Evolutionary conservation across 1,140 invertebrate genomes (phyloP).

Genomic region (Mercenaria mercenaria): DNA sequence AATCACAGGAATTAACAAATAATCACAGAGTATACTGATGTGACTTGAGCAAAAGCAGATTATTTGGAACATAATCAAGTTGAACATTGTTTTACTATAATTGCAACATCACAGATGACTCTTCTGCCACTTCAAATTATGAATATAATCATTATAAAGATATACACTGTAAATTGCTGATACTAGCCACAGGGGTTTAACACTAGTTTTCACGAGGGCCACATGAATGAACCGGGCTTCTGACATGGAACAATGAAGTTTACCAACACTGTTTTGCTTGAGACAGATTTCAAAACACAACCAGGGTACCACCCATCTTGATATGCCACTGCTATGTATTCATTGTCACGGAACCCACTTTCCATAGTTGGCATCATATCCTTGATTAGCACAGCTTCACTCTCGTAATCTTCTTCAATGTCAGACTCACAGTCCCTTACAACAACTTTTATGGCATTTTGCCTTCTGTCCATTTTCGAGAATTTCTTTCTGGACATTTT

Average conservation of each 20-base stretch:
- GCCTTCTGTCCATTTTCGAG: background rate
- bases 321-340: constrained; percentile 42
- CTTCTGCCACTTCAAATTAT: no score
- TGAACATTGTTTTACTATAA: no score
- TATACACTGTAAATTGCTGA: no score
- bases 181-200: no score
- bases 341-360: background rate
- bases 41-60: no score
- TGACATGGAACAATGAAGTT: constrained; percentile 3
- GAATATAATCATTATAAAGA: no score
- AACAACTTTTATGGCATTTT: background rate
- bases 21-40: no score
- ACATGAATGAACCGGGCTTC: constrained; percentile 3
- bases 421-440: background rate
- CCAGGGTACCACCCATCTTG: constrained; percentile 42
- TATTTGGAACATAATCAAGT: no score
- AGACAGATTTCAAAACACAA: background rate
- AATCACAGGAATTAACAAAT: no score
- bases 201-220: background rate
- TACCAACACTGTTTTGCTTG: background rate
- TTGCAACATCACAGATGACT: no score
- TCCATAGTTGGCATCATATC: background rate
- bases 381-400: background rate
- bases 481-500: background rate
- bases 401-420: background rate